Evolutionary conservation across 2,888 invertebrate species (phyloP).

Genomic region (Acronicta alni): DNA sequence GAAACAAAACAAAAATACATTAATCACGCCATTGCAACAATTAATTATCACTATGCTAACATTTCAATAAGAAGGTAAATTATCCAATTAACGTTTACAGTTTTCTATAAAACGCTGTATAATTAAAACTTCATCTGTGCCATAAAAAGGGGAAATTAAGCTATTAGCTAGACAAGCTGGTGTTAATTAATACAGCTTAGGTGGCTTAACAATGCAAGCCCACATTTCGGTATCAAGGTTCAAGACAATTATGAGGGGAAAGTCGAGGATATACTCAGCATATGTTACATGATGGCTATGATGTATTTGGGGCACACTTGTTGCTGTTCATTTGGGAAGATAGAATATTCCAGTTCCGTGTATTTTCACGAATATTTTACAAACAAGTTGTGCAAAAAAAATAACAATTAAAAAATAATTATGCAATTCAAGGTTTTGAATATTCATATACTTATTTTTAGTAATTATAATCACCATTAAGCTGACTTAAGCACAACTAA

Average conservation of each 20-base stretch:
- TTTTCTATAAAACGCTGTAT: constrained; percentile 28
- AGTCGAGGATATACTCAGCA: constrained; percentile 38
- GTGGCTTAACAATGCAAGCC: constrained; percentile 56
- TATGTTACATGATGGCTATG: constrained; percentile 34
- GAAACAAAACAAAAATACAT: constrained; percentile 1
- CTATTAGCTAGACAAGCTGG: constrained; percentile 54
- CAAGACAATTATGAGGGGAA: constrained; percentile 55
- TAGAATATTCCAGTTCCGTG: constrained; percentile 4
- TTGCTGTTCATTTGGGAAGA: constrained; percentile 20
- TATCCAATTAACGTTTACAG: constrained; percentile 38
- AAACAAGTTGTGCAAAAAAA: background rate
- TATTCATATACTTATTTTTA: background rate
- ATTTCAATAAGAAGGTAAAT: constrained; percentile 42
- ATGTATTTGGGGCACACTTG: constrained; percentile 34
- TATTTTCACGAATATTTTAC: background rate
- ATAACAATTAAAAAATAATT: too few relatives aligned
- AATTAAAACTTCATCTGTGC: constrained; percentile 46
- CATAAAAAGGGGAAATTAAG: constrained; percentile 53
- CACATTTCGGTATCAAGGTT: constrained; percentile 54
- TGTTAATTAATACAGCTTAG: constrained; percentile 60
- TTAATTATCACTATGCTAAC: constrained; percentile 12
- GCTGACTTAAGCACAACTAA: background rate
- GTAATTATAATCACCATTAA: background rate
- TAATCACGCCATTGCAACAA: constrained; percentile 14
- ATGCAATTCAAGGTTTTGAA: background rate